phyloP scores from a whole-genome alignment of 2,113 vertebrate species.

The Mustela lutreola region DNA sequence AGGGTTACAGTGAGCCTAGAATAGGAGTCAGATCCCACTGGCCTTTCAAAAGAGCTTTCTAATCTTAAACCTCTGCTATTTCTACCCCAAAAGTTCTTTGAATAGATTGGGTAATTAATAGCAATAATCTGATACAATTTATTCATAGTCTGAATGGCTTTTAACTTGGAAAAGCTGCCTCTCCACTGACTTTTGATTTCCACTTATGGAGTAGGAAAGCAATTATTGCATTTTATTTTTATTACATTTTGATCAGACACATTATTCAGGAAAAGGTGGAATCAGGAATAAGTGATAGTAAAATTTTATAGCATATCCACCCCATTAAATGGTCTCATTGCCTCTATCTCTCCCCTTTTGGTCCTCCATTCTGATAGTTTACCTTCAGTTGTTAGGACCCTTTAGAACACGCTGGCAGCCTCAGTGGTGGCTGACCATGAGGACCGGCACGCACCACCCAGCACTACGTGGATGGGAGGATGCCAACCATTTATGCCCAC shows the following conservation, averaged over 20 bases:
- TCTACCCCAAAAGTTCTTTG: constrained; percentile 7
- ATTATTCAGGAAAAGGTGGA: constrained; percentile 41
- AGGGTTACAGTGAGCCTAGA: constrained; percentile 36
- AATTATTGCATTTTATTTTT: constrained; percentile 72
- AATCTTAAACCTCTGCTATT: constrained; percentile 41
- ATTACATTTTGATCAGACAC: constrained; percentile 46
- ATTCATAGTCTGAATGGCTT: constrained; percentile 53
- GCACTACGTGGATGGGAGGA: not conserved
- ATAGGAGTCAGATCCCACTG: not conserved
- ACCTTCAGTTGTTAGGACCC: not conserved
- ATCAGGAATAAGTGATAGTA: constrained; percentile 33
- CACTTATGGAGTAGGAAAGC: constrained; percentile 15
- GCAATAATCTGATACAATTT: constrained; percentile 32
- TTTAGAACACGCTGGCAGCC: not conserved
- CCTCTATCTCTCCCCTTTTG: not conserved
- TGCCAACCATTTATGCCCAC: not conserved
- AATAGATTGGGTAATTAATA: constrained; percentile 44
- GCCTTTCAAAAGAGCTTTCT: not conserved
- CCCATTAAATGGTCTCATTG: constrained; percentile 28
- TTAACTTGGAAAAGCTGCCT: constrained; percentile 36
- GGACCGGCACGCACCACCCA: not conserved
- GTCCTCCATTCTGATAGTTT: not conserved
- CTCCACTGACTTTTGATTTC: constrained; percentile 48
- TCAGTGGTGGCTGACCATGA: not conserved
- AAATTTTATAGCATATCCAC: constrained; percentile 34